A percentile compares a stretch with the other conserved stretches of the same genome.
Conservation (phyloP, 2,888 invertebrate genomes). For the Rhagonycha fulva region DNA sequence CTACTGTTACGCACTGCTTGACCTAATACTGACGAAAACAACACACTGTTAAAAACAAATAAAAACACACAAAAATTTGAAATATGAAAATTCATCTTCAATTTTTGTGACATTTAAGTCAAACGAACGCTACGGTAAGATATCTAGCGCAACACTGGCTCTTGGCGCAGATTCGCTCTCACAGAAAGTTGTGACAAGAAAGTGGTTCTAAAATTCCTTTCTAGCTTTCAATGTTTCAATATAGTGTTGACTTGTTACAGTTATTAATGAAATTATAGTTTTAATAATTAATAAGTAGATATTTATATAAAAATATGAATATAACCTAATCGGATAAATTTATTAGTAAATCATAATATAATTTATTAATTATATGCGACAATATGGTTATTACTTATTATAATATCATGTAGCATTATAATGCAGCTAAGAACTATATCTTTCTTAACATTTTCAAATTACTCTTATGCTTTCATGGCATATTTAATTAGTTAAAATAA, state of each 20-base stretch:
- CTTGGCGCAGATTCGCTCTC: constrained; percentile 19
- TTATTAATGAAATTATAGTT: not conserved
- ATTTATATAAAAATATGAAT: not conserved
- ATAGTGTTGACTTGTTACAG: not conserved
- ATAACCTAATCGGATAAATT: not conserved
- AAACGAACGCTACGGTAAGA: constrained; percentile 15
- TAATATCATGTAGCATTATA: too few relatives aligned
- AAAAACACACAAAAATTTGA: constrained; percentile 20
- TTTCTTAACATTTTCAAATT: too few relatives aligned
- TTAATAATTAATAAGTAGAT: not conserved
- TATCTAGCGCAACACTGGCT: constrained; percentile 23
- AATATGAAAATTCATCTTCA: constrained; percentile 15
- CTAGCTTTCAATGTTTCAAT: constrained; percentile 14
- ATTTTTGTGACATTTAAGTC: not conserved
- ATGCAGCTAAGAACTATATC: too few relatives aligned
- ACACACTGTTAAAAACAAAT: constrained; percentile 6
- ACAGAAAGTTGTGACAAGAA: constrained; percentile 25
- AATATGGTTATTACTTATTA: too few relatives aligned
- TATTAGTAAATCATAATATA: not conserved
- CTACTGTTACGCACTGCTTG: constrained; percentile 25
- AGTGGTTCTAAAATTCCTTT: constrained; percentile 25
- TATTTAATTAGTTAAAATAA: too few relatives aligned
- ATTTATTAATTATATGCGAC: not conserved
- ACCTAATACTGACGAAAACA: constrained; percentile 5
- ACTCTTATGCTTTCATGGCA: too few relatives aligned